A percentile compares a stretch with the other conserved stretches of the same genome.
phyloP scores from a whole-genome alignment of 2,113 vertebrate species.

The Scortum barcoo region DNA sequence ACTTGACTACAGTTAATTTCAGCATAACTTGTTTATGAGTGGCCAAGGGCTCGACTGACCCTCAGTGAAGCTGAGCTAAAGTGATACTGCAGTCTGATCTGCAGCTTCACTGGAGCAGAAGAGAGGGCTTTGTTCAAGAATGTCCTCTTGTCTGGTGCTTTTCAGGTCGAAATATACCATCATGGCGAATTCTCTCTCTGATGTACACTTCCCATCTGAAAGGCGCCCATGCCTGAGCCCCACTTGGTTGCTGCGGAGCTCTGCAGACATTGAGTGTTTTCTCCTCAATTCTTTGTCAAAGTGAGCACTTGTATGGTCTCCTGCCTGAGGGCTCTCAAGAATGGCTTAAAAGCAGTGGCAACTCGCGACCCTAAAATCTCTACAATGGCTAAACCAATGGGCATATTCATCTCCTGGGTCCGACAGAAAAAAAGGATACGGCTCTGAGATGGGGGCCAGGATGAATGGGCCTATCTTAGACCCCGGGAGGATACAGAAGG shows the following conservation, averaged over 20 bases:
- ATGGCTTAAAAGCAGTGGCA: constrained; percentile 42
- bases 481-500: constrained; percentile 40
- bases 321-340: constrained; percentile 35
- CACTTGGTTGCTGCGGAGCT: constrained; percentile 16
- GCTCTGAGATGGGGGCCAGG: constrained; percentile 12
- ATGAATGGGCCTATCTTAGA: constrained; percentile 50
- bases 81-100: constrained; percentile 32
- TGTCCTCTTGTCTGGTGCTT: constrained; percentile 15
- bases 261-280: constrained; percentile 18
- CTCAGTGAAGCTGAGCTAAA: constrained; percentile 17
- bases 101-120: constrained; percentile 6
- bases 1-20: constrained; percentile 52
- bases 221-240: neutral
- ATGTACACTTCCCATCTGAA: constrained; percentile 44
- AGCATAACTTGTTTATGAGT: constrained; percentile 34
- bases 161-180: constrained; percentile 32
- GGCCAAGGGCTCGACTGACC: constrained; percentile 24
- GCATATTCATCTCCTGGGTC: constrained; percentile 31
- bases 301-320: constrained; percentile 27
- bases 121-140: neutral
- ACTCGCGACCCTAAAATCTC: constrained; percentile 4
- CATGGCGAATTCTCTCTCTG: constrained; percentile 19
- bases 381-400: constrained; percentile 43
- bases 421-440: constrained; percentile 32
- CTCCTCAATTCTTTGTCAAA: constrained; percentile 25